phyloP scores from a whole-genome alignment of 2,113 vertebrate species.

The Lucifuga dentata region DNA sequence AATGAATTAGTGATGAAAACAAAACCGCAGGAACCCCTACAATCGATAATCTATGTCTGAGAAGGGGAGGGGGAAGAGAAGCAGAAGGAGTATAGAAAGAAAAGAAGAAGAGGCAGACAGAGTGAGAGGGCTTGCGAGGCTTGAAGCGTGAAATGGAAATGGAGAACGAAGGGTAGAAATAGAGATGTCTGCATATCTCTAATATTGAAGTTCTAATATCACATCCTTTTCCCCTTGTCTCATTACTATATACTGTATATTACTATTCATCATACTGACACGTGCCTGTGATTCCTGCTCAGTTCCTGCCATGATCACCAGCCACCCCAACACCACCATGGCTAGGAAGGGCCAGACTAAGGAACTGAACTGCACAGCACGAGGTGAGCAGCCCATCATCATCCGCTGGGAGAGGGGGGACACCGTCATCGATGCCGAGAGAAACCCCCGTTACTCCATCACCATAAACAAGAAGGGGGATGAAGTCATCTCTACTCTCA shows the following conservation, averaged over 20 bases:
- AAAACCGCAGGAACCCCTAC: constrained; percentile 81
- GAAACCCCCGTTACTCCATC: constrained; percentile 94
- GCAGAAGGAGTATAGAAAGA: constrained; percentile 28
- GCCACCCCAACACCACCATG: constrained; percentile 98
- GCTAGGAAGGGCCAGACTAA: constrained; percentile 97
- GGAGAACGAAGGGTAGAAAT: constrained; percentile 55
- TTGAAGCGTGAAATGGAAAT: constrained; percentile 77
- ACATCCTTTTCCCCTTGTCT: constrained; percentile 47
- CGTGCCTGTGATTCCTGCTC: constrained; percentile 53
- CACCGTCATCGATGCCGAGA: constrained; percentile 96
- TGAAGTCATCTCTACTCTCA: constrained; percentile 97
- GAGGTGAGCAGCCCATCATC: constrained; percentile 97
- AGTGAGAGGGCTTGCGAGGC: constrained; percentile 46
- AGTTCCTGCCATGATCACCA: constrained; percentile 99
- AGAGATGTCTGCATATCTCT: constrained; percentile 72
- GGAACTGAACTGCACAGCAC: constrained; percentile 96
- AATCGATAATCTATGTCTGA: constrained; percentile 79
- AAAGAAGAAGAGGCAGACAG: constrained; percentile 28
- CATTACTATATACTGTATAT: constrained; percentile 62
- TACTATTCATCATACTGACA: constrained; percentile 51
- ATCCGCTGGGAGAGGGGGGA: constrained; percentile 99
- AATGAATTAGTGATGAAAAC: constrained; percentile 87
- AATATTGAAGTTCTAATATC: constrained; percentile 54
- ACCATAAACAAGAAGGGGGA: constrained; percentile 95
- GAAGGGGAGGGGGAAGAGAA: constrained; percentile 45